Base-by-base conservation (phyloP, 2,113 vertebrate species). In the Butastur rufipennis region DNA sequence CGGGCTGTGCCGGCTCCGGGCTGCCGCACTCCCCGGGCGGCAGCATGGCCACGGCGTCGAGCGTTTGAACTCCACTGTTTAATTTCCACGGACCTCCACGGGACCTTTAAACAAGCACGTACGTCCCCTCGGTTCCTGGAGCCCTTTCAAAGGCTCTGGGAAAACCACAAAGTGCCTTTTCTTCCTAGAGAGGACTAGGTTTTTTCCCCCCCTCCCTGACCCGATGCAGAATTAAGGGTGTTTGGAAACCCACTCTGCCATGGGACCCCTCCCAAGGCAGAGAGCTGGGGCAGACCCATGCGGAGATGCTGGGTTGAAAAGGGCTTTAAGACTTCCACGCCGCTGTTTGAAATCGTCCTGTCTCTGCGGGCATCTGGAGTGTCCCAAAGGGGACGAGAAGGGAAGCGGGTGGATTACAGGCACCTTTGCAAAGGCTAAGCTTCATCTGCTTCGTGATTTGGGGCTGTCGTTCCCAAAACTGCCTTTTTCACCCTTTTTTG, bases 111-210 rank as follows among this genome's bases (percentile, higher is more conserved):
- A 53, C 6, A 11, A 90, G 89, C 96, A 91, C 93, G 78, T 47
- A 53, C 87, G 13, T 26, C 80, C 90, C 89, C 84, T 66, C 25
- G 3, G 84, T 87, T 96, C 81, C 88, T 96, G 93, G 93, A 94
- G 92, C 65, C 65, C 50, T 83, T 95, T 96, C 95, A 95, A 95
- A 96, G 85, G 56, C 90, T 73, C 55, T 3, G 3, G 79, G 92
- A 48, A 89, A 96, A 94, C 82, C 95, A 68, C 92, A 92, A 79
- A 86, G 77, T 65, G 93, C 72, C 53, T 90, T 96, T 92, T 88
- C 91, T 95, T 94, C 66, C 42, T 80, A 5, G 40, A 55, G 59
- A 56, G 21, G 77, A 65, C 6, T 3, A 1, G 25, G 2, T 55
- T 23, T 82, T 32, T 3, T 22, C 48, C 56, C 31, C 50, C 6